Evolutionary conservation across 2,797 vertebrate genomes (phyloP), one percentile per base, ranked within the genome.

Genomic region (Tolypeutes matacus): DNA sequence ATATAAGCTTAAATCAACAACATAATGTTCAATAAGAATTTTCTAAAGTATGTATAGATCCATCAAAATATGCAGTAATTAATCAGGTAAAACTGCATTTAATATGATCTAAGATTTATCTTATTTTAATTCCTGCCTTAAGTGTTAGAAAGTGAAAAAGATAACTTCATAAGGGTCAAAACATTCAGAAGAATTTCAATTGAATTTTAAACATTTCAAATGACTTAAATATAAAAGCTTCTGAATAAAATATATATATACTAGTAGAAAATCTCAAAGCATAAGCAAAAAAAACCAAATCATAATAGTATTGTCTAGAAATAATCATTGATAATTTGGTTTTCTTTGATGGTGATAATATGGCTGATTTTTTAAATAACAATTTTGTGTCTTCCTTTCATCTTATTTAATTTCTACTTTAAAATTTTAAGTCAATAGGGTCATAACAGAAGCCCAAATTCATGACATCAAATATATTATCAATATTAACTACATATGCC

Each of bases 101-200:
- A 60, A 73, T 42, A n/a, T 46, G 70, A 78, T 7, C 21, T 17
- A 86, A 29, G 15, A 60, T 82, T 94, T 82, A 56, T 11, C 60
- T 69, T 70, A 20, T 42, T 42, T 91, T 89, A 86, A 96, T 76
- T 82, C 36, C 27, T 27, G 64, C 14, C 78, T 80, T 80, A 78
- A 25, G 91, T 88, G 36, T 92, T 58, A 96, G n/a, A 88, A 91
- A 88, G 11, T 92, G 17, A 92, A 92, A 83, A 91, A 39, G 39
- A n/a, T 56, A 75, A 2, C 12, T 83, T 86, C 39, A 65, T 49
- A 78, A 53, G 20, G 31, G 21, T 60, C 2, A 56, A 84, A 72
- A 75, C 67, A 18, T 51, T 83, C 18, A 42, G 42, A 34, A 29
- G 9, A 39, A 51, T 76, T 72, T 67, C 67, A 76, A 39, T n/a